Percentiles rank a stretch among this genome's conserved stretches.
These are phyloP conservation scores for Standfussiana lucernea DNA, from an alignment of 2,888 invertebrate genomes.

Conservation along the genomic window DNA sequence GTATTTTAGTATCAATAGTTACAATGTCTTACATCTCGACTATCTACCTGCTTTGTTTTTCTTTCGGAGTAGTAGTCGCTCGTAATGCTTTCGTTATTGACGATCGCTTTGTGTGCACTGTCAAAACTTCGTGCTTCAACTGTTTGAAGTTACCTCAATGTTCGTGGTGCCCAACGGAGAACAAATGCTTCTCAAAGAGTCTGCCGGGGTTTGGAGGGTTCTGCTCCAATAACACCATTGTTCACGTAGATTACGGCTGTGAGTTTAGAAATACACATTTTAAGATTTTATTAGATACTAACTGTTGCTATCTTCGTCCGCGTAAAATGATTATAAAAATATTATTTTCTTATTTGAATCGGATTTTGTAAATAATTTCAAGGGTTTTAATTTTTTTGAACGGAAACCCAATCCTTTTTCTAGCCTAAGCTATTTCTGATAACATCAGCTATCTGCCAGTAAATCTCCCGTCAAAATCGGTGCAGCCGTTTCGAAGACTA, in stretches of 20 bases:
- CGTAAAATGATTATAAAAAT: too few species aligned
- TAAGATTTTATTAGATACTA: background rate
- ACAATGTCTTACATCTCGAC: constrained; percentile 63
- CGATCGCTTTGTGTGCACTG: constrained; percentile 81
- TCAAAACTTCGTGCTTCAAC: constrained; percentile 82
- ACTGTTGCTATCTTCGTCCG: too few species aligned
- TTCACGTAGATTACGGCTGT: constrained; percentile 79
- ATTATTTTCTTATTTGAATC: too few species aligned
- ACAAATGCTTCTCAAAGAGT: constrained; percentile 81
- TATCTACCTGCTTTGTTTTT: constrained; percentile 62
- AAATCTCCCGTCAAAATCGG: too few species aligned
- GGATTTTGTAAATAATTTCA: too few species aligned
- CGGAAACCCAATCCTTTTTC: too few species aligned
- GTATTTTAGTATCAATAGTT: constrained; percentile 17
- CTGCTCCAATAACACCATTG: constrained; percentile 78
- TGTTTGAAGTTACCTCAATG: constrained; percentile 84
- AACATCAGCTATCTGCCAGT: too few species aligned
- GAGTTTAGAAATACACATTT: constrained; percentile 64
- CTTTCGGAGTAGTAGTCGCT: constrained; percentile 61
- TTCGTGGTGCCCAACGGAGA: constrained; percentile 83
- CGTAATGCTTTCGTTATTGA: constrained; percentile 73
- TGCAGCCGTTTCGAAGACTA: too few species aligned
- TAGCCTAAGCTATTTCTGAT: too few species aligned
- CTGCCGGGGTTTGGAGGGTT: constrained; percentile 69
- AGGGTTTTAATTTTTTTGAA: too few species aligned